Base-by-base conservation (phyloP, 1,140 invertebrate genomes). In the Metaphire vulgaris region DNA sequence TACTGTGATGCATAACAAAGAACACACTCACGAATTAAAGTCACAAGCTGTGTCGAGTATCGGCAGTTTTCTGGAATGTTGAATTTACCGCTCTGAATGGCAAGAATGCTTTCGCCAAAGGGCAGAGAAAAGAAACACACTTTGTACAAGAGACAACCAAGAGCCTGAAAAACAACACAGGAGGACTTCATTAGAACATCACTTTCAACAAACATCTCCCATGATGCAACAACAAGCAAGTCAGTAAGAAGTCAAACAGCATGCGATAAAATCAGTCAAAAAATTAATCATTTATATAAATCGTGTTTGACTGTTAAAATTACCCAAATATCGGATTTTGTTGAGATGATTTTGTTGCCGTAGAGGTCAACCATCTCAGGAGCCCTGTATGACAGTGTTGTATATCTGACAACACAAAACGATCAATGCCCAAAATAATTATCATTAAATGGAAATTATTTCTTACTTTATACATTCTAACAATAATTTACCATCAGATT, bases 311-410 rank as follows among this genome's bases (percentile, higher is more conserved):
- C 14, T 14, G 56, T 65, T 56, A 30, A 69, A 82, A 83, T 82
- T 88, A 92, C 93, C 94, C 94, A 96, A 85, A 96, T 94, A 88
- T 96, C 94, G 68, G 92, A 89, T 87, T 96, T 96, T 2, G 91
- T 94, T 28, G 93, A 93, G 76, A 97, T 95, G 28, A 90, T 87
- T 87, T 92, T 92, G 30, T 92, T 92, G 80, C 89, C 90, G 86
- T 97, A 98, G 79, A 97, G 89, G 87, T 98, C 95, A 33, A 98
- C 90, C 96, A 98, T 97, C 89, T 98, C 96, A 29, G 96, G 96
- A 28, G 94, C 90, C 81, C 95, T 90, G 86, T 98, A 97, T 69
- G 93, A 92, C 28, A 97, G 86, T 0, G 96, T 98, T 1, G 95
- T 98, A 83, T 97, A 97, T 83, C 88, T 88, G 77, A 26, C 80